phyloP scores from a whole-genome alignment of 1,140 invertebrate genomes.

The Microvelia longipes region DNA sequence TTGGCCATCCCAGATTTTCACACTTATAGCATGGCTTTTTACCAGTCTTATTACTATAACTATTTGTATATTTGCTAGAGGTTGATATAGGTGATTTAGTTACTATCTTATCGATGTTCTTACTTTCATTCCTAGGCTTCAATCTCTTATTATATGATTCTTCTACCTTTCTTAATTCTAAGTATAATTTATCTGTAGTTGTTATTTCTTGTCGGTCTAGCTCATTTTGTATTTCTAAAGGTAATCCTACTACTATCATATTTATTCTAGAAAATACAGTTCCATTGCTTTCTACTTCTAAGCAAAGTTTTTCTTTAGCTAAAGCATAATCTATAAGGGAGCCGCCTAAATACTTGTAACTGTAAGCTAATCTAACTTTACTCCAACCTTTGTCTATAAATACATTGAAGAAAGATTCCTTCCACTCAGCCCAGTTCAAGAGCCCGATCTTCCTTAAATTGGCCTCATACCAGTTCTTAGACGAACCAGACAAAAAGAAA shows the following conservation, averaged over 20 bases:
- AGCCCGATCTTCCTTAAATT: background rate
- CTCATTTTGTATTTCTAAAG: background rate
- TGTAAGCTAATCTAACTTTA: background rate
- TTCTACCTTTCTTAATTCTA: constrained; percentile 4
- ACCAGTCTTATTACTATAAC: background rate
- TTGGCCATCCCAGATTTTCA: background rate
- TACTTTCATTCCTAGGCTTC: background rate
- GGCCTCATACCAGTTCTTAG: background rate
- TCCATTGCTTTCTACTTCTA: constrained; percentile 3
- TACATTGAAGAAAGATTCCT: background rate
- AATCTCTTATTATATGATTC: background rate
- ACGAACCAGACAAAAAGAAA: constrained; percentile 2
- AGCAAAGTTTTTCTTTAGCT: constrained; percentile 1
- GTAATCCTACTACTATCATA: constrained; percentile 1
- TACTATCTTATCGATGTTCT: background rate
- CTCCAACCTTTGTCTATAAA: constrained; percentile 1
- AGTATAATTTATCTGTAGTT: constrained; percentile 4
- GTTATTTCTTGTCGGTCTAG: constrained; percentile 2
- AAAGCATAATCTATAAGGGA: constrained; percentile 6
- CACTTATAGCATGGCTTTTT: constrained; percentile 8
- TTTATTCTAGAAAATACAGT: background rate
- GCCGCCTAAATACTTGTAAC: constrained; percentile 1
- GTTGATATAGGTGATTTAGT: background rate
- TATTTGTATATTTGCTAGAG: background rate
- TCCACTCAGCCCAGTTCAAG: background rate